Conservation (phyloP, 2,888 invertebrate species). For the Spilarctia lutea region DNA sequence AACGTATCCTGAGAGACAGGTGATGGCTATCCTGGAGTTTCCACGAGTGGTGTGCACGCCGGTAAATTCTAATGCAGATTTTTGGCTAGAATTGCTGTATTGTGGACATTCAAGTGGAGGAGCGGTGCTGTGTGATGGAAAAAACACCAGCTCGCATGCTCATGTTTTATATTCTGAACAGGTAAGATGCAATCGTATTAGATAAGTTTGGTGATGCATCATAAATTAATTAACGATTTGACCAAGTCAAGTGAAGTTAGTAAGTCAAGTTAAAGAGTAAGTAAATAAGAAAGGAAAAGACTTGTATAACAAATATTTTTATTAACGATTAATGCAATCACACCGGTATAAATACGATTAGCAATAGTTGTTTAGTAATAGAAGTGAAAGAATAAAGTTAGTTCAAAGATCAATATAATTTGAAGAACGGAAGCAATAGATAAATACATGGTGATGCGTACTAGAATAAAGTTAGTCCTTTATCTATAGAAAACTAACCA, state of each 20-base stretch:
- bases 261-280: background rate
- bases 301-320: background rate
- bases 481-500: background rate
- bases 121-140: conserved; percentile 89
- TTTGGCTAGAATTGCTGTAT: conserved; percentile 92
- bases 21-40: conserved; percentile 91
- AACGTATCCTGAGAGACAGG: conserved; percentile 92
- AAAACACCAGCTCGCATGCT: conserved; percentile 84
- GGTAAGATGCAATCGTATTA: conserved; percentile 77
- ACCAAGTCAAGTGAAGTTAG: background rate
- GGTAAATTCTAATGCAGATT: conserved; percentile 88
- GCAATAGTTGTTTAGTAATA: too few relatives aligned
- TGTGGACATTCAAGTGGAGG: conserved; percentile 90
- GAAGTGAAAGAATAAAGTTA: background rate
- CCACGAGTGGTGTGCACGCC: conserved; percentile 90
- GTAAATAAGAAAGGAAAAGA: too few relatives aligned
- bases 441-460: background rate
- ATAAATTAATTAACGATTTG: background rate
- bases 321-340: too few relatives aligned
- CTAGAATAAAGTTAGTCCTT: background rate
- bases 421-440: background rate
- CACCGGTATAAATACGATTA: too few relatives aligned
- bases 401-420: background rate
- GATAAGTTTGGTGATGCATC: too few relatives aligned
- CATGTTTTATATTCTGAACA: conserved; percentile 92